These are phyloP conservation scores for Lerema accius DNA, from an alignment of 1,140 invertebrate species.

Conservation along the genomic window DNA sequence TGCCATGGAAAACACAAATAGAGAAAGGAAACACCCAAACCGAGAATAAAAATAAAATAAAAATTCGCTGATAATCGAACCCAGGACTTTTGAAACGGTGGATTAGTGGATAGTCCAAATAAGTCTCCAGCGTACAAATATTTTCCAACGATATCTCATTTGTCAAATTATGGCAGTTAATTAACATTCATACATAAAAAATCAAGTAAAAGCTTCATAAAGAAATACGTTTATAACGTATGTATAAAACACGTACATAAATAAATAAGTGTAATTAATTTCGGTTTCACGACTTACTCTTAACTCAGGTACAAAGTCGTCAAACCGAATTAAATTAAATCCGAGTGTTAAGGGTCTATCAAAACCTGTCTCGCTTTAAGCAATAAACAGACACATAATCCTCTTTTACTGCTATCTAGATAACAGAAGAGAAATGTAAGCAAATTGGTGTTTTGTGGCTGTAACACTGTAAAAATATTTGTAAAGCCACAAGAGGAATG, in stretches of 20 bases:
- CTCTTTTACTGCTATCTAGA: conserved; percentile 37
- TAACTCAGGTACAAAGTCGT: neutral
- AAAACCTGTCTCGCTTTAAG: conserved; percentile 41
- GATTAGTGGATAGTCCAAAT: too few species aligned
- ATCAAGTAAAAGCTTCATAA: too few species aligned
- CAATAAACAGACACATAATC: conserved; percentile 44
- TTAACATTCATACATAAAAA: too few species aligned
- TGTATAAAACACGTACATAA: neutral
- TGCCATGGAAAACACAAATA: too few species aligned
- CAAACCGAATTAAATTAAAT: conserved; percentile 31
- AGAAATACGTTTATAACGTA: too few species aligned
- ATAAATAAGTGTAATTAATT: neutral
- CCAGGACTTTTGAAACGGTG: too few species aligned
- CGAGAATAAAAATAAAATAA: too few species aligned
- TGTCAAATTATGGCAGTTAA: too few species aligned
- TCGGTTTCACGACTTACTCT: neutral
- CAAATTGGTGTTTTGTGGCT: neutral
- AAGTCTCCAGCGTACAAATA: too few species aligned
- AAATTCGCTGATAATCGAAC: too few species aligned
- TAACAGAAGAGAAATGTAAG: conserved; percentile 3
- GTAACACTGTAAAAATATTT: neutral
- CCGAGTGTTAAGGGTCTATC: conserved; percentile 40
- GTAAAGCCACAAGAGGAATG: neutral
- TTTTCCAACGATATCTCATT: too few species aligned
- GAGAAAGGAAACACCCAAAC: too few species aligned